A percentile compares a stretch with the other conserved stretches of the same genome.
Conservation (phyloP, 2,797 vertebrate species). For the Nyctibius grandis region DNA sequence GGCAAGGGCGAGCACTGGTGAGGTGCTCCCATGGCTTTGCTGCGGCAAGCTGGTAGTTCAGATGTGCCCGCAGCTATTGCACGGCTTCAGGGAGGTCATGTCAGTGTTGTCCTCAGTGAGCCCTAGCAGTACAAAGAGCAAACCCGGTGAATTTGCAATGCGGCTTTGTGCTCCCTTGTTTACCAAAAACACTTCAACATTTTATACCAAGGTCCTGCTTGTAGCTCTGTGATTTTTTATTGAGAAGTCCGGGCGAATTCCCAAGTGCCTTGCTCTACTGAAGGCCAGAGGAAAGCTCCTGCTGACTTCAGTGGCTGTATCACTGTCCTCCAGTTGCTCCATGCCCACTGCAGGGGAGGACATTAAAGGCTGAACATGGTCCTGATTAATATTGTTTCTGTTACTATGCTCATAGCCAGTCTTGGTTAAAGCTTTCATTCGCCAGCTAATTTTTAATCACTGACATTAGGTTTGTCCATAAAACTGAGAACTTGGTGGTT, state of each 20-base stretch:
- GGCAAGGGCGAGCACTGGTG: fast-evolving
- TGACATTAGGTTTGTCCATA: not conserved
- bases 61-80: not conserved
- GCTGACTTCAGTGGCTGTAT: not conserved
- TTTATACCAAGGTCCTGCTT: not conserved
- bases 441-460: not conserved
- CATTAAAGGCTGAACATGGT: not conserved
- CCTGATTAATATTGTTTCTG: not conserved
- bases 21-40: not conserved
- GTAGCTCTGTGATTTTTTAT: not conserved
- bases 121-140: not conserved
- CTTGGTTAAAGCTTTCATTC: not conserved
- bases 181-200: not conserved
- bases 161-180: not conserved
- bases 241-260: not conserved
- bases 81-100: not conserved
- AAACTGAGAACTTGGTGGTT: not conserved
- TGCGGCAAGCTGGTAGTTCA: not conserved
- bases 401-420: not conserved
- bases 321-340: not conserved
- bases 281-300: not conserved
- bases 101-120: fast-evolving
- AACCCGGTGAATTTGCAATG: not conserved
- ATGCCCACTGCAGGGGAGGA: not conserved
- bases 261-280: not conserved